Percentiles rank a stretch among this genome's conserved stretches.
Conservation (phyloP, 2,113 vertebrate genomes). For the Elaphurus davidianus region DNA sequence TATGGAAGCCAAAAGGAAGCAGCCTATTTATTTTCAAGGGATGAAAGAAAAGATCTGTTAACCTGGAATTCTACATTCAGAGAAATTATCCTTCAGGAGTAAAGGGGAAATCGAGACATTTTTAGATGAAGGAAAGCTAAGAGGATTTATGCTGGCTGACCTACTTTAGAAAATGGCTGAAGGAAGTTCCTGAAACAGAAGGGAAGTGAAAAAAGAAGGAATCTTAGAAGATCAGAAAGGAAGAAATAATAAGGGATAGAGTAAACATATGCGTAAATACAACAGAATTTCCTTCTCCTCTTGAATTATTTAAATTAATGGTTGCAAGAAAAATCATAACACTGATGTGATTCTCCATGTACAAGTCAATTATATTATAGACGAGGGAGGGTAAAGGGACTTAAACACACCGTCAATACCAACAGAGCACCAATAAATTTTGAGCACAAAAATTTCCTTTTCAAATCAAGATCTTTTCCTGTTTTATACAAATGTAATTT, state of each 20-base stretch:
- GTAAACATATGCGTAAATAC: not conserved
- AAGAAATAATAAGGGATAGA: not conserved
- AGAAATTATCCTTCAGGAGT: not conserved
- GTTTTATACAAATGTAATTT: not conserved
- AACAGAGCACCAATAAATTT: not conserved
- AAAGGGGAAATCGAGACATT: not conserved
- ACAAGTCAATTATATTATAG: not conserved
- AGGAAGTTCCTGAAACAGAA: not conserved
- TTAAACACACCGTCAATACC: not conserved
- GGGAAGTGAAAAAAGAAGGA: not conserved
- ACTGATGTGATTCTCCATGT: not conserved
- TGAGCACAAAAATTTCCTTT: not conserved
- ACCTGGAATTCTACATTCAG: not conserved
- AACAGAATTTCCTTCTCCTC: not conserved
- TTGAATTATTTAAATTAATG: not conserved
- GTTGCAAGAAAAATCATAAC: not conserved
- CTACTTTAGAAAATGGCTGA: not conserved
- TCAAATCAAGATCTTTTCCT: not conserved
- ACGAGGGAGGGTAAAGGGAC: not conserved
- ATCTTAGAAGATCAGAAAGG: not conserved
- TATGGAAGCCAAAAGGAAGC: not conserved
- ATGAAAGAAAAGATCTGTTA: not conserved
- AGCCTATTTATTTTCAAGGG: not conserved
- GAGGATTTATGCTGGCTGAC: not conserved
- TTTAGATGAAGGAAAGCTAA: not conserved